Conservation (phyloP, 2,113 vertebrate species). For the Psammodynastes pulverulentus region DNA sequence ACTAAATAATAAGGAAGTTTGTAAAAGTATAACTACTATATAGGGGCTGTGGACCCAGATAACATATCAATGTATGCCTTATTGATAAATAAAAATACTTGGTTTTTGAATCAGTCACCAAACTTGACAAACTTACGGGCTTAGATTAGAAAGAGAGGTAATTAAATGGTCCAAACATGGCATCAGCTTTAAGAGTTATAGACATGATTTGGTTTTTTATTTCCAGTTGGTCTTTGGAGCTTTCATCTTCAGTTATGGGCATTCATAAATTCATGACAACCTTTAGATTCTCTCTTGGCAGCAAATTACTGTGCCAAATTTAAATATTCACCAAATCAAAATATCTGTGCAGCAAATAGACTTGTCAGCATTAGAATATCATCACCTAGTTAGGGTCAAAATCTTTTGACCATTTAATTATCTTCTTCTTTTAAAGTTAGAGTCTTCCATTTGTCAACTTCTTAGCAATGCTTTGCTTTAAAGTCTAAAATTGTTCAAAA, state of each 20-base stretch:
- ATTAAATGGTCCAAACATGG: neutral
- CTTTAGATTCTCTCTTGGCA: neutral
- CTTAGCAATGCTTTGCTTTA: neutral
- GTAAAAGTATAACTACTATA: neutral
- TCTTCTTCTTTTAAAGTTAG: neutral
- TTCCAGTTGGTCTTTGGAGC: neutral
- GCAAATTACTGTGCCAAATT: neutral
- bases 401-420: neutral
- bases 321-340: neutral
- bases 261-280: neutral
- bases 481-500: neutral
- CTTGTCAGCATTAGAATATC: neutral
- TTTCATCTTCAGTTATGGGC: neutral
- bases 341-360: neutral
- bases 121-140: neutral
- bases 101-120: neutral
- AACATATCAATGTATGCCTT: neutral
- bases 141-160: neutral
- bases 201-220: neutral
- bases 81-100: neutral
- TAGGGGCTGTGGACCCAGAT: neutral
- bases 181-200: neutral
- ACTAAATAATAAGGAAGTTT: neutral
- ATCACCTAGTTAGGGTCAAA: neutral
- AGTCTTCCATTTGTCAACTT: neutral